These are phyloP conservation scores for Saxidomus purpurata DNA, from an alignment of 1,140 invertebrate species.

Conservation along the genomic window DNA sequence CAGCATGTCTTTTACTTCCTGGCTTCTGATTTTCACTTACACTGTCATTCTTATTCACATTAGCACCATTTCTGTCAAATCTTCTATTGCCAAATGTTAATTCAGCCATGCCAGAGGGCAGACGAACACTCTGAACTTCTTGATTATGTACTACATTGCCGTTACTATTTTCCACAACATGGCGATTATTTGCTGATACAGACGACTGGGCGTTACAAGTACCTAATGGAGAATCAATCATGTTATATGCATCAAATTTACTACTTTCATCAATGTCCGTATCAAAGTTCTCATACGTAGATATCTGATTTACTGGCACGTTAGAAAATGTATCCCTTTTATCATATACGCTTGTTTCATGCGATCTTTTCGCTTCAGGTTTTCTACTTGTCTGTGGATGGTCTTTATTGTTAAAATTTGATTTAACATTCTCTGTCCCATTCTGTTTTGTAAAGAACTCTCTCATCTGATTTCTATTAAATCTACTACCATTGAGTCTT, in stretches of 20 bases:
- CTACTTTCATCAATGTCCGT: neutral
- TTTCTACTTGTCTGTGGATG: neutral
- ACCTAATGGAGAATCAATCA: neutral
- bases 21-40: neutral
- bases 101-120: neutral
- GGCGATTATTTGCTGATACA: neutral
- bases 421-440: neutral
- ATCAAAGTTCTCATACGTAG: neutral
- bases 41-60: neutral
- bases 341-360: neutral
- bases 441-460: neutral
- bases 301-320: neutral
- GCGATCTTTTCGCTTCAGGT: neutral
- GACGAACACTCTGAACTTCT: neutral
- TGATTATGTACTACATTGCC: neutral
- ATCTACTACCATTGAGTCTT: neutral
- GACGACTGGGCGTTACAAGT: neutral
- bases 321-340: neutral
- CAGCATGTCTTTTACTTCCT: neutral
- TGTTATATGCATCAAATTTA: neutral
- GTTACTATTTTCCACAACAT: neutral
- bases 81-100: neutral
- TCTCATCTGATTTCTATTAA: neutral
- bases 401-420: neutral
- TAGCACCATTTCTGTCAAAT: neutral